Conservation (phyloP, 2,113 vertebrate genomes). For the Propithecus coquereli region DNA sequence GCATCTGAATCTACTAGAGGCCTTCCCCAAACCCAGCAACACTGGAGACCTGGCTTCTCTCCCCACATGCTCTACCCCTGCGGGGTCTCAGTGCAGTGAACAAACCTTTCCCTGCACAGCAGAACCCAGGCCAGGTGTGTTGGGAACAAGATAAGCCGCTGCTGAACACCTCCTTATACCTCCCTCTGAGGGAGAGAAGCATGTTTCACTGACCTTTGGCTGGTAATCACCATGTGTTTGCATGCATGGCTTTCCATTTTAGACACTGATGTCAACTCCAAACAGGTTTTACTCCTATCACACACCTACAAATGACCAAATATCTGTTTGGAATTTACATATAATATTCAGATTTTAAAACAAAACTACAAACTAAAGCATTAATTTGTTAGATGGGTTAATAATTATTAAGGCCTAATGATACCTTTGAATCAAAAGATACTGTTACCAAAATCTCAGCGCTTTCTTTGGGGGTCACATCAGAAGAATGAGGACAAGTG, state of each 20-base stretch:
- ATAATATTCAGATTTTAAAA: neutral
- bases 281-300: neutral
- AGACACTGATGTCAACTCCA: neutral
- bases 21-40: neutral
- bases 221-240: neutral
- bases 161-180: neutral
- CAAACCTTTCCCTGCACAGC: neutral
- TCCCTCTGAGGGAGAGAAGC: neutral
- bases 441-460: too few relatives aligned
- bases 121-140: neutral
- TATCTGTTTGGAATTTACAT: neutral
- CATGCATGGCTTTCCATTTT: neutral
- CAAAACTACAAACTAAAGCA: neutral
- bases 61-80: neutral
- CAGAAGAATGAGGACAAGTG: too few relatives aligned
- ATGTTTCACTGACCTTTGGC: accelerated
- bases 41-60: neutral
- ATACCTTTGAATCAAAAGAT: neutral
- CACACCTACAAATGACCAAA: neutral
- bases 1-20: neutral
- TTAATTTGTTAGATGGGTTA: neutral
- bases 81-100: neutral
- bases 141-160: neutral
- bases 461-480: too few relatives aligned
- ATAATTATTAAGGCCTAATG: neutral